A percentile compares a stretch with the other conserved stretches of the same genome.
Evolutionary conservation across 2,797 vertebrate species (phyloP).

Genomic region (Ispidina lecontei): DNA sequence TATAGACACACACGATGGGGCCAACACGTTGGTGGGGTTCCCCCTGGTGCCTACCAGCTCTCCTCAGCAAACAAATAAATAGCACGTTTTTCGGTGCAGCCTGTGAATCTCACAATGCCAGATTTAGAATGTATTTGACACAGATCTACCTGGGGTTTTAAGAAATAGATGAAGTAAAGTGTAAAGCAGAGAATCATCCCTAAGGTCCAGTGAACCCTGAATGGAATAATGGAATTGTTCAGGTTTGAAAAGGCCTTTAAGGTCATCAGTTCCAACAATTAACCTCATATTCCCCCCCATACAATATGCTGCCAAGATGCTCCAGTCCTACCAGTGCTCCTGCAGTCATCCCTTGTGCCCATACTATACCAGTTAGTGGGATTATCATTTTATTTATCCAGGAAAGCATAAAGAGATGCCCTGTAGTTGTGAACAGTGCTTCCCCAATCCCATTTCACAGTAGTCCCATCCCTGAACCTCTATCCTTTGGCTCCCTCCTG

Average conservation of each 20-base stretch:
- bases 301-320: background rate
- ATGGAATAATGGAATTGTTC: background rate
- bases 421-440: background rate
- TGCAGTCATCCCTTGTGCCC: background rate
- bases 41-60: background rate
- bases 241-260: no score
- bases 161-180: background rate
- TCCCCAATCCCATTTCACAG: background rate
- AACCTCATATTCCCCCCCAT: background rate
- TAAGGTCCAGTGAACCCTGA: background rate
- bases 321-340: background rate
- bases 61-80: background rate
- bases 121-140: no score
- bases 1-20: background rate
- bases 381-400: background rate
- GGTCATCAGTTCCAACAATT: no score
- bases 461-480: background rate
- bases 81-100: fast-evolving
- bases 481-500: background rate
- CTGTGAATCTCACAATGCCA: background rate
- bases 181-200: background rate
- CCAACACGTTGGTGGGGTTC: fast-evolving
- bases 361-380: background rate
- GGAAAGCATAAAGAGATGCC: background rate
- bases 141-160: background rate